These are phyloP conservation scores for Darevskia mixta DNA, from an alignment of 2,797 vertebrate genomes.

Conservation along the genomic window DNA sequence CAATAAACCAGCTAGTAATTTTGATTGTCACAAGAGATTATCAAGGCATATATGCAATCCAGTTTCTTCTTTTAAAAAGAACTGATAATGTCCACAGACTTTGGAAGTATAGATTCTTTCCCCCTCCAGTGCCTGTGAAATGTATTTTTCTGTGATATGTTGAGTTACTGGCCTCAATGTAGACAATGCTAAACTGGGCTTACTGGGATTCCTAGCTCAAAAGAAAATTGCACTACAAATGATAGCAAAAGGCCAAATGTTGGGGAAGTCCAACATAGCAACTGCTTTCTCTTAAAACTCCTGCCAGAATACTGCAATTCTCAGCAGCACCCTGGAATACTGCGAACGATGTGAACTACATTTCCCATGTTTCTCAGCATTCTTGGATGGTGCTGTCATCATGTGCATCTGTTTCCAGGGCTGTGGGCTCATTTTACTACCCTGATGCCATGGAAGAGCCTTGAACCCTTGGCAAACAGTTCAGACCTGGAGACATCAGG, in stretches of 20 bases:
- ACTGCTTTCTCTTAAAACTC: not conserved
- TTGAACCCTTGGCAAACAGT: too few relatives aligned
- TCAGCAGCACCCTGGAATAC: not conserved
- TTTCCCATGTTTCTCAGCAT: not conserved
- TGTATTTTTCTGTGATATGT: constrained; percentile 9
- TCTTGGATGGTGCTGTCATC: not conserved
- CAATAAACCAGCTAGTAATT: not conserved
- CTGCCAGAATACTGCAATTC: not conserved
- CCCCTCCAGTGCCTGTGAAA: not conserved
- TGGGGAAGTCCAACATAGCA: not conserved
- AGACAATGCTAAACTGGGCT: not conserved
- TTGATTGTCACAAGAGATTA: constrained; percentile 4
- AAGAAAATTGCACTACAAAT: not conserved
- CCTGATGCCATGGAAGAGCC: not conserved
- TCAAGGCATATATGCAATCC: constrained; percentile 22
- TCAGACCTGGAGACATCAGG: not conserved
- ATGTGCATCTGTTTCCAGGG: not conserved
- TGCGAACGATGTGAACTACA: not conserved
- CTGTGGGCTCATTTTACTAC: not conserved
- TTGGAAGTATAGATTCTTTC: too few relatives aligned
- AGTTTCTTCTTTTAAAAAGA: constrained; percentile 29
- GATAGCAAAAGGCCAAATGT: not conserved
- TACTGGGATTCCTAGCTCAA: not conserved
- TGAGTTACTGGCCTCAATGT: not conserved
- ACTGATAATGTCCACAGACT: not conserved